Evolutionary conservation across 2,797 vertebrate genomes (phyloP).

Genomic region (Pipistrellus nathusii): DNA sequence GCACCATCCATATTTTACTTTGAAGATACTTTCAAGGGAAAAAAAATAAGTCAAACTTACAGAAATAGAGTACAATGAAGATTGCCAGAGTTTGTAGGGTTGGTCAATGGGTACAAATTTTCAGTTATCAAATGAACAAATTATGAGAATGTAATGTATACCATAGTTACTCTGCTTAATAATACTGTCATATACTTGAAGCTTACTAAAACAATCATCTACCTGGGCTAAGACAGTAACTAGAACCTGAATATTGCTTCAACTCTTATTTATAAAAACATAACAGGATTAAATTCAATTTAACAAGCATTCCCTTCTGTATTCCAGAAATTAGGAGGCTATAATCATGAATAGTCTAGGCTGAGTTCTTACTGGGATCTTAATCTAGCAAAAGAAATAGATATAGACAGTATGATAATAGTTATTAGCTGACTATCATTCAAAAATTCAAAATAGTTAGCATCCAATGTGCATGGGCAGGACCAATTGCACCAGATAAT

Average conservation of each 20-base stretch:
- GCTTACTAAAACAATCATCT: neutral
- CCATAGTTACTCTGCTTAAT: neutral
- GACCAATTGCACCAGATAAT: neutral
- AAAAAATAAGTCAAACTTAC: neutral
- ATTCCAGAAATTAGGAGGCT: neutral
- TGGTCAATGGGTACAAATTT: neutral
- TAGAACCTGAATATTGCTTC: neutral
- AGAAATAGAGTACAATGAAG: neutral
- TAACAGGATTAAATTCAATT: neutral
- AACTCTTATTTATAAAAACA: neutral
- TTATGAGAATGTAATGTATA: neutral
- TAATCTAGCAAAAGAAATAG: neutral
- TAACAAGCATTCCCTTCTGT: neutral
- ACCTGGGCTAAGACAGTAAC: neutral
- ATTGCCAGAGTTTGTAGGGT: no score
- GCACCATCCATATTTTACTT: neutral
- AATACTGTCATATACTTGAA: neutral
- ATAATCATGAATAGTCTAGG: neutral
- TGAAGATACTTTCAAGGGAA: neutral
- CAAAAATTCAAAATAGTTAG: neutral
- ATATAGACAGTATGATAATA: neutral
- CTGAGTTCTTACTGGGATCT: neutral
- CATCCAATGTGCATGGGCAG: no score
- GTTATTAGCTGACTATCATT: neutral
- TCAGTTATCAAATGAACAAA: neutral